These are phyloP conservation scores for Idaea biselata DNA, from an alignment of 2,888 invertebrate genomes.

Conservation along the genomic window DNA sequence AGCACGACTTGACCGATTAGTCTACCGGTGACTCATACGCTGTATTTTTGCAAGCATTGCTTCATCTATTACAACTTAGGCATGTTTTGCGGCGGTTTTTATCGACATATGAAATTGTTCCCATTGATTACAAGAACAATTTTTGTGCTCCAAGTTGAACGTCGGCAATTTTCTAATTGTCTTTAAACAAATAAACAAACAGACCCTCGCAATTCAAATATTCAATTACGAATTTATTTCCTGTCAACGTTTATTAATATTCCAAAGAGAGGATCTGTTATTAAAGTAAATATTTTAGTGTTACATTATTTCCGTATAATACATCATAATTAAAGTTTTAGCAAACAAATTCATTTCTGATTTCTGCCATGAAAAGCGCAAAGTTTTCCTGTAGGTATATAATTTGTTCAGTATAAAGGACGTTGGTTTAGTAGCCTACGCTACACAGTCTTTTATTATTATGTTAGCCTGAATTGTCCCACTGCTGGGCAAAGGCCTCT, in stretches of 20 bases:
- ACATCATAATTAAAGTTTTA: conserved; percentile 22
- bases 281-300: too few relatives aligned
- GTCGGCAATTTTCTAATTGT: background rate
- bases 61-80: too few relatives aligned
- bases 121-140: background rate
- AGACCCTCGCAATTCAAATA: background rate
- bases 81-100: too few relatives aligned
- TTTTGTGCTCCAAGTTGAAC: background rate
- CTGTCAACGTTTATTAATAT: background rate
- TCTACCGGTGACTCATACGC: too few relatives aligned
- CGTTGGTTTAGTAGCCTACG: conserved; percentile 53
- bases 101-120: too few relatives aligned
- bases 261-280: background rate
- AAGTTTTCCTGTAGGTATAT: conserved; percentile 29
- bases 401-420: conserved; percentile 42
- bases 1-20: too few relatives aligned
- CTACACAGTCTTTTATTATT: conserved; percentile 39
- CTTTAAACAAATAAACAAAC: background rate
- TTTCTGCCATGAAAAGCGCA: conserved; percentile 6
- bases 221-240: background rate
- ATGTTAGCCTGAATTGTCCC: too few relatives aligned
- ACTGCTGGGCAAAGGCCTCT: too few relatives aligned
- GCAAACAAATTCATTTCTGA: background rate
- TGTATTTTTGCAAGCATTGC: too few relatives aligned
- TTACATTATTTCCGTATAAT: background rate